Evolutionary conservation across 2,888 invertebrate species (phyloP).

Genomic region (Eumerus sabulonum): DNA sequence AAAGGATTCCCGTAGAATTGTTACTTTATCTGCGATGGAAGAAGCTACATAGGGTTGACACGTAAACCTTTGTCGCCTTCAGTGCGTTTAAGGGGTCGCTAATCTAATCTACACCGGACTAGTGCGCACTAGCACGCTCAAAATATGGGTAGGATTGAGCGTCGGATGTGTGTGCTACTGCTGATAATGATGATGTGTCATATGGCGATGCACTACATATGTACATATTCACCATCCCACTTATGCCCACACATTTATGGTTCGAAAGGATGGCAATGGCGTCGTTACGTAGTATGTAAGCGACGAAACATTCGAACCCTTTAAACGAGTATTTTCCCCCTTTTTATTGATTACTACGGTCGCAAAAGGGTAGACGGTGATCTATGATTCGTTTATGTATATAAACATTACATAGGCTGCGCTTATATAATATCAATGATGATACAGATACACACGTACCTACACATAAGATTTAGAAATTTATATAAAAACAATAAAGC

Average conservation of each 20-base stretch:
- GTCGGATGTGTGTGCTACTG: constrained; percentile 19
- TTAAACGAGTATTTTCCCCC: constrained; percentile 36
- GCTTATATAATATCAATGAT: too few relatives aligned
- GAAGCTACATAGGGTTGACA: neutral
- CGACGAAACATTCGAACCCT: constrained; percentile 47
- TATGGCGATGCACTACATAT: constrained; percentile 22
- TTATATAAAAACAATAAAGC: constrained; percentile 66
- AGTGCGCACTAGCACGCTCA: constrained; percentile 3
- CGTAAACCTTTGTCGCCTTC: constrained; percentile 13
- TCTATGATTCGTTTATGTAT: constrained; percentile 16
- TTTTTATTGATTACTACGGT: constrained; percentile 21
- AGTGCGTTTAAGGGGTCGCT: constrained; percentile 31
- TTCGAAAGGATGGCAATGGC: neutral
- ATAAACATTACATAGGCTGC: constrained; percentile 14
- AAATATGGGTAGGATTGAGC: constrained; percentile 34
- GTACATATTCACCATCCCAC: constrained; percentile 39
- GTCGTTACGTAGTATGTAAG: constrained; percentile 8
- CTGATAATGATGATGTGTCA: constrained; percentile 47
- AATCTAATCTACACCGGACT: constrained; percentile 37
- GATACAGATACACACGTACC: neutral
- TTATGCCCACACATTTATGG: constrained; percentile 31
- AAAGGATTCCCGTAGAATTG: too few relatives aligned
- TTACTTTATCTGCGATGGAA: too few relatives aligned
- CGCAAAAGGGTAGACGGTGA: constrained; percentile 59
- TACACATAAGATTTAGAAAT: constrained; percentile 49